phyloP scores from a whole-genome alignment of 2,888 invertebrate species.

The Dexiosoma caninum region DNA sequence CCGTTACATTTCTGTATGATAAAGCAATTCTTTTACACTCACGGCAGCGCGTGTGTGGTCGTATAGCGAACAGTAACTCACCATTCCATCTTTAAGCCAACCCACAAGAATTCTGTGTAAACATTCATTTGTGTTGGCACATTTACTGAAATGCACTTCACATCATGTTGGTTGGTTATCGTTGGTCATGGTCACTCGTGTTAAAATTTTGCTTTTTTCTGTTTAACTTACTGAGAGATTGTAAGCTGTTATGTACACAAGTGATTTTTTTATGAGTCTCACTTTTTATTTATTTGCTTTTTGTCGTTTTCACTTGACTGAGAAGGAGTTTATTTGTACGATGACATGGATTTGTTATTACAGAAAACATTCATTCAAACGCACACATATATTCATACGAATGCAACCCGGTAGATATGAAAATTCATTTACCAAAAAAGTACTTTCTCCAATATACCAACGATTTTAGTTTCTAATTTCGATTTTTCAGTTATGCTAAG shows the following conservation, averaged over 20 bases:
- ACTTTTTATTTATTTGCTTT: constrained; percentile 26
- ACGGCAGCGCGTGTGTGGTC: too few species aligned
- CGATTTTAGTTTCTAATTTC: too few species aligned
- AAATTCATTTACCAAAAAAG: not conserved
- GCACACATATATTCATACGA: not conserved
- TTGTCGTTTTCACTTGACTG: constrained; percentile 27
- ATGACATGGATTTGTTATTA: constrained; percentile 49
- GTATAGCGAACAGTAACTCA: not conserved
- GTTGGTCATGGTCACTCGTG: constrained; percentile 51
- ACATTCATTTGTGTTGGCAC: not conserved
- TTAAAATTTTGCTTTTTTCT: constrained; percentile 6
- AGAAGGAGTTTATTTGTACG: constrained; percentile 45
- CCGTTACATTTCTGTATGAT: too few species aligned
- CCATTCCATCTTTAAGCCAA: not conserved
- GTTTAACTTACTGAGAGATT: not conserved
- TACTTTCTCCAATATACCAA: not conserved
- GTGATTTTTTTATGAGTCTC: not conserved
- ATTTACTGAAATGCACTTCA: constrained; percentile 32
- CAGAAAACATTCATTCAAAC: constrained; percentile 13
- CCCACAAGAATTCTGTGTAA: not conserved
- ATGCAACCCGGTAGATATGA: not conserved
- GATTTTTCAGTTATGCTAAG: too few species aligned
- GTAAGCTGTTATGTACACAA: constrained; percentile 18
- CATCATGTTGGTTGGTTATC: constrained; percentile 30
- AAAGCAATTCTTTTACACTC: too few species aligned